Base-by-base conservation (phyloP, 2,113 vertebrate genomes). In the Diadophis punctatus region DNA sequence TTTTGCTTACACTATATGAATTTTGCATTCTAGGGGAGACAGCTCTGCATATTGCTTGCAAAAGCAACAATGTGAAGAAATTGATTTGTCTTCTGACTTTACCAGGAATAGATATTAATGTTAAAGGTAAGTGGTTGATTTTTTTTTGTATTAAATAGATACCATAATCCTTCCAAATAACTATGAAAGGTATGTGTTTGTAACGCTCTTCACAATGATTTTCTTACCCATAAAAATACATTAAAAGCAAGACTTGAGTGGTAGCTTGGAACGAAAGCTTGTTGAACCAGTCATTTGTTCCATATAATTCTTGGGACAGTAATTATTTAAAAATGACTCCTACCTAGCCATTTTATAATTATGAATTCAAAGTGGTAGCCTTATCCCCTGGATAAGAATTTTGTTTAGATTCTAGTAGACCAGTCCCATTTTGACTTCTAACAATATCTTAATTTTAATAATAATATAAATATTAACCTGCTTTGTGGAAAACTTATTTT, bases 21-120 rank as follows among this genome's bases (percentile, higher is more conserved):
- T 97, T 97, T 97, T 98, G 97, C 96, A 97, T 98, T 97, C 95
- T 98, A 99, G 99, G 99, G 97, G 98, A 99, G 98, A 99, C 98
- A 96, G 97, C 98, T 96, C 97, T 99, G 96, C 99, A 99, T 98
- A 98, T 94, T 98, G 98, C 98, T 96, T 99, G 99, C 98, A 98
- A 96, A 97, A 98, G 95, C 97, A 99, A 99, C 98, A 98, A 99
- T 97, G 98, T 99, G 97, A 98, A 98, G 93, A 98, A 94, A 49
- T 97, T 99, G 96, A 97, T 98, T 96, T 94, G 97, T 96, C 98
- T 99, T 97, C 98, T 99, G 88, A 97, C 98, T 95, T 94, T 97
- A 93, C 98, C 98, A 95, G 98, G 98, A 97, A 97, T 86, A 93
- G 98, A 99, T 95, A 97, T 99, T 97, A 99, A 99, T 95, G 96